Evolutionary conservation across 2,113 vertebrate genomes (phyloP), one percentile per base, ranked within the genome.

Genomic region (Lepus europaeus): DNA sequence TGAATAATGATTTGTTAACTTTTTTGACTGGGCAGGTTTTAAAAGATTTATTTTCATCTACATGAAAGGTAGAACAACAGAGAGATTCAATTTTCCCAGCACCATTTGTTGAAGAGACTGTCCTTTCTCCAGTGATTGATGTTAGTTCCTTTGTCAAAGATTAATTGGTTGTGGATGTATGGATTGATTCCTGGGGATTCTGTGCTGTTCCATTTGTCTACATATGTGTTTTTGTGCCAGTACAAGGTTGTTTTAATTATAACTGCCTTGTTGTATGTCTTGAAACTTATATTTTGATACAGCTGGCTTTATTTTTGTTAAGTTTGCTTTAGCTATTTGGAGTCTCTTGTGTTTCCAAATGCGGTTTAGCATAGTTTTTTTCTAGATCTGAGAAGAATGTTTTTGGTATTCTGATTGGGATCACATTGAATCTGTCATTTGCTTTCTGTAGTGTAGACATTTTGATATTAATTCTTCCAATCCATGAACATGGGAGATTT

Each of bases 31-130:
- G 23, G 27, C 23, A 89, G 9, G 31, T 63, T 63, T 61, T 9
- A n/a, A 51, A 87, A n/a, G 36, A 74, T 33, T 56, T 39, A 61
- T 56, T 56, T 56, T 56, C 56, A 56, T 56, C 17, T 56, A 56
- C 56, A 14, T 56, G 56, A 56, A 56, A 36, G 36, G 36, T 36
- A 56, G 56, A 56, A 56, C 56, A 56, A 56, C 56, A 56, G 56
- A 56, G 56, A 59, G 56, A 59, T 59, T 59, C 14, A 59, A 17
- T 59, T 59, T 59, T 14, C 56, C 19, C 19, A 90, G 33, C 20
- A 70, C 69, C 78, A 27, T 93, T 89, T 91, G 70, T 95, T 89
- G 23, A 64, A 89, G 66, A 87, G 76, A 70, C n/a, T 36, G 36
- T 36, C 36, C 36, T 36, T 36, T 36, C 36, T 36, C 36, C 36